phyloP scores from a whole-genome alignment of 2,113 vertebrate species.

The Peromyscus leucopus region DNA sequence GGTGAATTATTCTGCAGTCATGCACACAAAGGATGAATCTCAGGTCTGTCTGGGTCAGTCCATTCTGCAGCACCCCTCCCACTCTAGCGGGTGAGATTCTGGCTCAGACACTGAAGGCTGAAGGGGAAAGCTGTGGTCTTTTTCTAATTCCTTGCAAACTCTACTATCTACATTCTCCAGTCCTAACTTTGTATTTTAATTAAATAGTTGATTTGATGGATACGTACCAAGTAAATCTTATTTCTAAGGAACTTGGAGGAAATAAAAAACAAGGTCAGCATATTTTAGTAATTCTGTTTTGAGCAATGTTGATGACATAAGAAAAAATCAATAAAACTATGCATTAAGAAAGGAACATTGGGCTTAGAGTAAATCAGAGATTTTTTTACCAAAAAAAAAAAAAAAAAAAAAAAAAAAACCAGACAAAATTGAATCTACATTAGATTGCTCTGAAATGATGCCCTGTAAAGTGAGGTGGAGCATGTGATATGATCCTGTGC shows the following conservation, averaged over 20 bases:
- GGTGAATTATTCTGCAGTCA: neutral
- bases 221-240: conserved; percentile 1
- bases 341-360: conserved; percentile 31
- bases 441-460: neutral
- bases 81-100: neutral
- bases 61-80: neutral
- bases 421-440: neutral
- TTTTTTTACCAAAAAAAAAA: neutral
- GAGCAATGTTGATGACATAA: conserved; percentile 43
- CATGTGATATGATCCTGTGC: neutral
- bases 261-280: conserved; percentile 59
- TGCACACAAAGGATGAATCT: neutral
- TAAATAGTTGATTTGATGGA: conserved; percentile 58
- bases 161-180: conserved; percentile 31
- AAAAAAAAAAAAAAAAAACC: neutral
- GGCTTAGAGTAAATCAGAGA: conserved; percentile 20
- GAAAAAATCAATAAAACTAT: conserved; percentile 65
- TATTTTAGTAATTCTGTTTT: conserved; percentile 58
- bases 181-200: conserved; percentile 60
- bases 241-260: conserved; percentile 32
- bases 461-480: no score
- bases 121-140: neutral
- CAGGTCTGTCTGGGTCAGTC: neutral
- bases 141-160: neutral
- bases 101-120: neutral